Evolutionary conservation across 1,140 invertebrate species (phyloP).

Genomic region (Steinernema khuongi): DNA sequence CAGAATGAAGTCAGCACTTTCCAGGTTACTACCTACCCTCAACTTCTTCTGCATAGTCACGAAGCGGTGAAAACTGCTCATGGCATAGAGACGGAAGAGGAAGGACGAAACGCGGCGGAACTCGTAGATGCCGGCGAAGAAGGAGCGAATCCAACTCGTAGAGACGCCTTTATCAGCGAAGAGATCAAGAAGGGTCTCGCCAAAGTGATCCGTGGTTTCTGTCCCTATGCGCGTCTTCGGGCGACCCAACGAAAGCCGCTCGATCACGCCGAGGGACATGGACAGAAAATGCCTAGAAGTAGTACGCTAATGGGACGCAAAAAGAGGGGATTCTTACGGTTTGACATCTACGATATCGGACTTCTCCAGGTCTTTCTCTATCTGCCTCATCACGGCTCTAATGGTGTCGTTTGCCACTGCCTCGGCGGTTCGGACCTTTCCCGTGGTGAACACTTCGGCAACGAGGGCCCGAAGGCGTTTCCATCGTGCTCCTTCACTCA

Average conservation of each 20-base stretch:
- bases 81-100: background rate
- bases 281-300: background rate
- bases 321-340: background rate
- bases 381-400: background rate
- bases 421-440: background rate
- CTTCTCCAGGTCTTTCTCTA: background rate
- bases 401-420: background rate
- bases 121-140: background rate
- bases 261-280: background rate
- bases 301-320: background rate
- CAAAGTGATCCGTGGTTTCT: background rate
- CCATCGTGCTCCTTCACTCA: conserved; percentile 1
- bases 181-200: background rate
- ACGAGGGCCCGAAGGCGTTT: conserved; percentile 1
- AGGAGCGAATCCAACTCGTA: background rate
- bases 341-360: background rate
- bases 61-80: background rate
- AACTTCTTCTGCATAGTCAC: too few species aligned
- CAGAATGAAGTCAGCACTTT: too few species aligned
- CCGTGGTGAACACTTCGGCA: background rate
- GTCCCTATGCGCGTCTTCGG: background rate
- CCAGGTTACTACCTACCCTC: too few species aligned
- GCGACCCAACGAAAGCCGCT: background rate
- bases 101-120: background rate
- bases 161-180: background rate